These are phyloP conservation scores for Celastrina argiolus DNA, from an alignment of 2,888 invertebrate species.

Conservation along the genomic window DNA sequence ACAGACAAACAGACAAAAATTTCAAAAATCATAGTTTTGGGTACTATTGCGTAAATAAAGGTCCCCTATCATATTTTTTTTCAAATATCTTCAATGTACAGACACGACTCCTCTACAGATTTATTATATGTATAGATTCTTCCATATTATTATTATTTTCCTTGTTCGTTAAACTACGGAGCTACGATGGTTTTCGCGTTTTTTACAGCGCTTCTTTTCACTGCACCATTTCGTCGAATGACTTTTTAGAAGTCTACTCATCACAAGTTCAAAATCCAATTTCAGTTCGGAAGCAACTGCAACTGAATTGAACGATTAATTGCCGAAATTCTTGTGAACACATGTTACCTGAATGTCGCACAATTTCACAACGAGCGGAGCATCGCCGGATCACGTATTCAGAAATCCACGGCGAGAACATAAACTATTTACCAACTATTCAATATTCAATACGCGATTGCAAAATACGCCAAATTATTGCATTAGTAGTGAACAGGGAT, in stretches of 20 bases:
- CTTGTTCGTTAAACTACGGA: too few species aligned
- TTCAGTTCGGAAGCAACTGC: not conserved
- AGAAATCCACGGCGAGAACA: conserved; percentile 72
- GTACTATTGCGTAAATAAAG: too few species aligned
- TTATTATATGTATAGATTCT: too few species aligned
- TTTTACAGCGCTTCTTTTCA: not conserved
- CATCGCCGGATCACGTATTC: conserved; percentile 67
- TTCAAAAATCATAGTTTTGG: too few species aligned
- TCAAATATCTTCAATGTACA: too few species aligned
- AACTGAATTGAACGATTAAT: not conserved
- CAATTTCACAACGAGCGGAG: conserved; percentile 65
- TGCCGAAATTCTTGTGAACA: conserved; percentile 15
- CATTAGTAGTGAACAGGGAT: conserved; percentile 76
- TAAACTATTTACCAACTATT: conserved; percentile 76
- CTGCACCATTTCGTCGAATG: not conserved
- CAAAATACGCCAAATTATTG: conserved; percentile 79
- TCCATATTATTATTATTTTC: too few species aligned
- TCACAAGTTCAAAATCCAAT: conserved; percentile 1
- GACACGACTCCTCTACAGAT: too few species aligned
- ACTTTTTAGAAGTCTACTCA: conserved; percentile 1
- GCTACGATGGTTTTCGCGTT: too few species aligned
- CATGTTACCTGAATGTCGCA: conserved; percentile 50
- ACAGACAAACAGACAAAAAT: too few species aligned
- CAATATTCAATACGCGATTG: conserved; percentile 77
- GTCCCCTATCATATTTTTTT: too few species aligned